A percentile compares a stretch with the other conserved stretches of the same genome.
Evolutionary conservation across 1,140 invertebrate species (phyloP).

Genomic region (Drosophila ironensis): DNA sequence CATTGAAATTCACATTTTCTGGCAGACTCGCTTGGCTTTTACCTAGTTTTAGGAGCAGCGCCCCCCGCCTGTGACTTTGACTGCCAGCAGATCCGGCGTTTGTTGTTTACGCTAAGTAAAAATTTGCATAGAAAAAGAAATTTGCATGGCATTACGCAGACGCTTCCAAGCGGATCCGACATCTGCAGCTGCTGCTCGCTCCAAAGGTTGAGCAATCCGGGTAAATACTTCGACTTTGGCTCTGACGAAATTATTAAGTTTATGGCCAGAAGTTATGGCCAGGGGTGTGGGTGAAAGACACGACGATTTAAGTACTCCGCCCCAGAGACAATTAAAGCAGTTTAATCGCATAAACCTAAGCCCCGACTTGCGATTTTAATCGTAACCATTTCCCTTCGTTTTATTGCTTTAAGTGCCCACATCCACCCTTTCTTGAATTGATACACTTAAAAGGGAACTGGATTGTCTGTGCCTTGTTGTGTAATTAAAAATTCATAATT

Average conservation of each 20-base stretch:
- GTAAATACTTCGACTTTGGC: conserved; percentile 6
- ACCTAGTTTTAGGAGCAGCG: conserved; percentile 25
- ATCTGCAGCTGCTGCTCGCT: conserved; percentile 20
- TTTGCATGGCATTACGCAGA: conserved; percentile 74
- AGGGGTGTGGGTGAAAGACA: neutral
- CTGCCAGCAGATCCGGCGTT: conserved; percentile 32
- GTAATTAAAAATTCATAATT: conserved; percentile 68
- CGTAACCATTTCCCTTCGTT: neutral
- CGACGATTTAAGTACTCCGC: neutral
- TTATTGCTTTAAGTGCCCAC: conserved; percentile 5
- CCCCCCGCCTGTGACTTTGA: conserved; percentile 10
- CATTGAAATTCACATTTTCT: conserved; percentile 53
- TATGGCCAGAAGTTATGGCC: conserved; percentile 6
- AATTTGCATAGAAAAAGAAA: conserved; percentile 76
- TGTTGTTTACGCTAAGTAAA: conserved; percentile 55
- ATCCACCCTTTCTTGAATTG: neutral
- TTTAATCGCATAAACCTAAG: conserved; percentile 22
- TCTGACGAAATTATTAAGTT: conserved; percentile 19
- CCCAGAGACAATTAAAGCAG: neutral
- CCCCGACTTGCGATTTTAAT: conserved; percentile 6
- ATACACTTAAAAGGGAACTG: neutral
- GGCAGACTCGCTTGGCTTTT: conserved; percentile 40
- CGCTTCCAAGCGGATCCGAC: conserved; percentile 45
- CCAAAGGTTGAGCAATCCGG: conserved; percentile 1
- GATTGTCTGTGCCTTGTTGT: conserved; percentile 46